Base-by-base conservation (phyloP, 1,140 invertebrate species). In the Brachionus plicatilis region DNA sequence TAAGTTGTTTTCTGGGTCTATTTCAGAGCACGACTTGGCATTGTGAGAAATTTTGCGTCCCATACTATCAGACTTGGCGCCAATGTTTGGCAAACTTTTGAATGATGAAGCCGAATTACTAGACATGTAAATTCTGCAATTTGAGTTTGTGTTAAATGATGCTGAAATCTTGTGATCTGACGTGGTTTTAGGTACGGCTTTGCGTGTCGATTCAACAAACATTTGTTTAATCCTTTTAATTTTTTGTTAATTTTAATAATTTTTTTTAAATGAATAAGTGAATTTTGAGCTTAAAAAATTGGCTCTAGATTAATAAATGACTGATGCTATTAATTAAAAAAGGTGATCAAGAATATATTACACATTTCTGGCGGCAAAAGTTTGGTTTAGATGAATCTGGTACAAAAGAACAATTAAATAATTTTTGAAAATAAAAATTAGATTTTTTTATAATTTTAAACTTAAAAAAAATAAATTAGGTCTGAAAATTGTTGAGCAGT, bases 201-300 rank as follows among this genome's bases (percentile, higher is more conserved):
- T 27, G 24, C 43, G 20, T n/a, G 8, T 76, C 12, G 72, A 9
- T 50, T 72, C 17, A 9, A 29, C 45, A 20, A 76, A 27, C 12
- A 76, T 50, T 76, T 76, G 72, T 50, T 76, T 76, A 50, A 76
- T 76, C 47, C 72, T 76, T 43, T 75, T 37, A 6, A 7, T 5
- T 37, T 37, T 37, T 37, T 37, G n/a, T 37, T 37, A 37, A 33
- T 70, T 37, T 37, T 33, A 1, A 27, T 65, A 20, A n/a, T 65
- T 65, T 65, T 65, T 65, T 66, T 27, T 6, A 7, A 33, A 33
- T 33, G 29, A 33, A 3, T 4, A 33, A 33, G 29, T 33, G 29
- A 29, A 29, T 29, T 29, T 29, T 29, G 29, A 29, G 0, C 0
- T 6, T 3, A 7, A 37, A 37, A 37, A 37, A 7, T 37, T 37